Percentiles rank a stretch among this genome's conserved stretches.
Evolutionary conservation across 2,888 invertebrate species (phyloP).

Genomic region (Steinernema hermaphroditum): DNA sequence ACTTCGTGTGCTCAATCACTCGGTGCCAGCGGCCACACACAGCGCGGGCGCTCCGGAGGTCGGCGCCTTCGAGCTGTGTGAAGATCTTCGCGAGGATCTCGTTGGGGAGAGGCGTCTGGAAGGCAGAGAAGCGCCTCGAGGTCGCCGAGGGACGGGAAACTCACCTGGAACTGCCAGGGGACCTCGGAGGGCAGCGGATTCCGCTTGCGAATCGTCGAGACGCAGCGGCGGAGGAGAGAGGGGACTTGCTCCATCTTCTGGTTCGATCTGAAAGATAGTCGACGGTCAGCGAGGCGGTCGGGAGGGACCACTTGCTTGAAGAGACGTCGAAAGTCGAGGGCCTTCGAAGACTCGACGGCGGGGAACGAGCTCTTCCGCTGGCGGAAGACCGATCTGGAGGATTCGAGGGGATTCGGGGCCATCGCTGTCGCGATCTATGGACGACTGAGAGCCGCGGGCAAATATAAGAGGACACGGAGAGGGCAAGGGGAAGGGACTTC

Average conservation of each 20-base stretch:
- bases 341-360: constrained; percentile 3
- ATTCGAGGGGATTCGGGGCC: constrained; percentile 3
- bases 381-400: not conserved
- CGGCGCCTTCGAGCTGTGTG: constrained; percentile 4
- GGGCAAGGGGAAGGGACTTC: not conserved
- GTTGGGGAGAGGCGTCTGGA: not conserved
- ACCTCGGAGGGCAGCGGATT: not conserved
- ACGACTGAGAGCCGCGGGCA: constrained; percentile 11
- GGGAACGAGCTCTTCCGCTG: constrained; percentile 10
- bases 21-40: not conserved
- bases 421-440: not conserved
- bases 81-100: not conserved
- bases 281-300: too few relatives aligned
- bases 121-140: not conserved
- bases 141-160: not conserved
- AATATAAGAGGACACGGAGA: constrained; percentile 10
- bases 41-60: not conserved
- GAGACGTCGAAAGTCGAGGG: not conserved
- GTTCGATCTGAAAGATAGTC: not conserved
- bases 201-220: not conserved
- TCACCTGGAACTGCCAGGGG: not conserved
- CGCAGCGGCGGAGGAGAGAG: not conserved
- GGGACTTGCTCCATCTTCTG: not conserved
- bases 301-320: not conserved
- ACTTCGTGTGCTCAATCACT: constrained; percentile 26